These are phyloP conservation scores for Temnothorax rugatulus DNA, from an alignment of 2,888 invertebrate species.

Conservation along the genomic window DNA sequence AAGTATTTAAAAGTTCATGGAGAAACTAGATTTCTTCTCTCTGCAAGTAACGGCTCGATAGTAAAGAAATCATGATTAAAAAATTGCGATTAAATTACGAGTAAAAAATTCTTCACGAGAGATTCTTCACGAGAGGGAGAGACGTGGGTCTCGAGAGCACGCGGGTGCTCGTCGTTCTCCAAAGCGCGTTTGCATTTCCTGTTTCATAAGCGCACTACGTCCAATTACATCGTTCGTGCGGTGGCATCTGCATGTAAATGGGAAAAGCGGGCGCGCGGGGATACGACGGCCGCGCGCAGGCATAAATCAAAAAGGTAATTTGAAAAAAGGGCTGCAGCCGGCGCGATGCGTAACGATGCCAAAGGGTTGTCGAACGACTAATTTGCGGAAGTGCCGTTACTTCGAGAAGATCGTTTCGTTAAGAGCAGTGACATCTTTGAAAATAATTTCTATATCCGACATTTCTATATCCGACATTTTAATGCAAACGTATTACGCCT, in stretches of 20 bases:
- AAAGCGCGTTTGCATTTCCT: conserved; percentile 48
- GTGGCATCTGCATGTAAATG: conserved; percentile 80
- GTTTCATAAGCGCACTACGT: conserved; percentile 64
- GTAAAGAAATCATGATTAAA: neutral
- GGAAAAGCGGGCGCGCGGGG: conserved; percentile 68
- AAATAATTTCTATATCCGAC: neutral
- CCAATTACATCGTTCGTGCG: conserved; percentile 70
- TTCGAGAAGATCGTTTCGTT: conserved; percentile 67
- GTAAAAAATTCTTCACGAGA: neutral
- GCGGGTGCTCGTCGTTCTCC: conserved; percentile 48
- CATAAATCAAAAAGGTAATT: conserved; percentile 82
- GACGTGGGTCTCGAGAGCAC: conserved; percentile 53
- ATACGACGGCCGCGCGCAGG: conserved; percentile 70
- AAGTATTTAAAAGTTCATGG: neutral
- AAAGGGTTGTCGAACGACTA: conserved; percentile 71
- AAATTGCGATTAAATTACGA: conserved; percentile 27
- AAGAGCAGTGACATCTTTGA: neutral
- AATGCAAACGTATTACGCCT: neutral
- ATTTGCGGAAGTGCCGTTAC: conserved; percentile 79
- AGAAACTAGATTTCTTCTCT: neutral
- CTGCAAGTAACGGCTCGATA: neutral
- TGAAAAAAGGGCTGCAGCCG: conserved; percentile 66
- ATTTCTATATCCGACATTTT: neutral
- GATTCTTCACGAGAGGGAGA: conserved; percentile 33
- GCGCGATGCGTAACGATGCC: conserved; percentile 56